Evolutionary conservation across 2,888 invertebrate species (phyloP), one percentile per base, ranked within the genome.

Genomic region (Gasteruption jaculator): DNA sequence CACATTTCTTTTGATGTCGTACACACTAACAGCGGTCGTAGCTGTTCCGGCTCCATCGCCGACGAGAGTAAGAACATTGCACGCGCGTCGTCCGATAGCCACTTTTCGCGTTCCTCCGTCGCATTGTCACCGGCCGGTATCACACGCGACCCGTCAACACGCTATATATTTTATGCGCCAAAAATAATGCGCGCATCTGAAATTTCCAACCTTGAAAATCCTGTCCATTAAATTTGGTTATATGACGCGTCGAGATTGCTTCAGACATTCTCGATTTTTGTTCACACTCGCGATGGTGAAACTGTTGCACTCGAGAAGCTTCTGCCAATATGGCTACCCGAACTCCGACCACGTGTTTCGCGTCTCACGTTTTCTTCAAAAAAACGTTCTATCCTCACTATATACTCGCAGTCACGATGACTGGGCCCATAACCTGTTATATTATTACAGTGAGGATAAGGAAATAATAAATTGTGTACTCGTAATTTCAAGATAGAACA

Each of bases 1-100:
- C 46, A 46, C 44, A 49, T 49, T 26, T 44, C 46, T 11, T 56
- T 56, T 36, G 44, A 39, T 16, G 44, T 44, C 10, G 22, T 26
- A 10, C 19, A 48, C 1, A 24, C 45, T 16, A 48, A 30, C 27
- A 48, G 18, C 29, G 42, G 45, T 34, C 38, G 19, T 15, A 14
- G 3, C 18, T 46, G 46, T 2, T 8, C 29, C 3, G 46, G 25
- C 8, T 46, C 46, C 6, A 46, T 18, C 21, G 42, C 21, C 25
- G 42, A 35, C 8, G 34, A 10, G 11, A 46, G 7, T 12, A 46
- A 16, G 15, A 38, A 46, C 34, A 33, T 39, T 3, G 42, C 46
- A 3, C 41, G 38, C 25, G 42, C 46, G 14, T 46, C 19, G 1
- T 43, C 35, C 4, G 12, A 30, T 2, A 8, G 11, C 42, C 46